Evolutionary conservation across 2,888 invertebrate genomes (phyloP).

Genomic region (Opisthograptis luteolata): DNA sequence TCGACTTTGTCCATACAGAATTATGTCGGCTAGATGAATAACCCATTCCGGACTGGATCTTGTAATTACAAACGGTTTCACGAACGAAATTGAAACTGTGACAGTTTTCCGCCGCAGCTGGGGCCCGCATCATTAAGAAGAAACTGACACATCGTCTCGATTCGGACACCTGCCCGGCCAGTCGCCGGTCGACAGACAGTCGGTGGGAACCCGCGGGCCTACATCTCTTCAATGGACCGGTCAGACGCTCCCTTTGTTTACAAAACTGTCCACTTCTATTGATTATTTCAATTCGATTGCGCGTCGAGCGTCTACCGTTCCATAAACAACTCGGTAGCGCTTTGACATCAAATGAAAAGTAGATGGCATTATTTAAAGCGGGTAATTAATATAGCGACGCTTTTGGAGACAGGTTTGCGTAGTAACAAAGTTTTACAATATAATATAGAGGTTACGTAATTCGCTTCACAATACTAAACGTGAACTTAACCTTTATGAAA

Average conservation of each 20-base stretch:
- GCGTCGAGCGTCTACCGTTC: constrained; percentile 53
- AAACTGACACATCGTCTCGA: constrained; percentile 51
- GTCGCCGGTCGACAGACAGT: too few species aligned
- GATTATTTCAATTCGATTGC: constrained; percentile 62
- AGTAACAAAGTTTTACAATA: too few species aligned
- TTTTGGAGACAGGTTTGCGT: neutral
- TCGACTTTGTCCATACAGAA: too few species aligned
- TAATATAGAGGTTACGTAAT: constrained; percentile 60
- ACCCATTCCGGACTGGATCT: constrained; percentile 53
- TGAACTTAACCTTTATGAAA: constrained; percentile 60
- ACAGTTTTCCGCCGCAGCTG: constrained; percentile 60
- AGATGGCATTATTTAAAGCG: constrained; percentile 4
- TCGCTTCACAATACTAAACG: constrained; percentile 49
- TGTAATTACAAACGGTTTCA: constrained; percentile 48
- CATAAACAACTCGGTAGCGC: constrained; percentile 65
- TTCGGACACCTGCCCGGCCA: constrained; percentile 69
- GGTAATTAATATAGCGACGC: too few species aligned
- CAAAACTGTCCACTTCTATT: constrained; percentile 80
- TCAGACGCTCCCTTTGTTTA: constrained; percentile 75
- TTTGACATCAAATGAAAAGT: constrained; percentile 42
- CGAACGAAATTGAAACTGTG: constrained; percentile 59
- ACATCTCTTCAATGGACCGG: constrained; percentile 71
- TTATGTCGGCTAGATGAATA: constrained; percentile 37
- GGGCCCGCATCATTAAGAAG: constrained; percentile 53
- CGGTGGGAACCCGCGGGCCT: constrained; percentile 81